Evolutionary conservation across 2,113 vertebrate species (phyloP).

Genomic region (Stomatorhinus ivindoensis): DNA sequence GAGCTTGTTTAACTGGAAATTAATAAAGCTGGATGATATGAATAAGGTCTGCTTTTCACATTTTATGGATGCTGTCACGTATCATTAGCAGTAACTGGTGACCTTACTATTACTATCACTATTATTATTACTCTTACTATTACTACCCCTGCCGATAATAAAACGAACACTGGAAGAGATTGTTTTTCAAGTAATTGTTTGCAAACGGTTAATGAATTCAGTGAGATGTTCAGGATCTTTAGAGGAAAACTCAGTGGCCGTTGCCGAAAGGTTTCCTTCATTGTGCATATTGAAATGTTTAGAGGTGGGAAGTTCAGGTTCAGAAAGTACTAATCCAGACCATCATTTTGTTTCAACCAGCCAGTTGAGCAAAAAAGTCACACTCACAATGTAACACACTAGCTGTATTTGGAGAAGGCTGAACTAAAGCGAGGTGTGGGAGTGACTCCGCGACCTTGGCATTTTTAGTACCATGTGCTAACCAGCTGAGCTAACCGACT

Average conservation of each 20-base stretch:
- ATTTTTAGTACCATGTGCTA: background rate
- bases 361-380: background rate
- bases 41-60: background rate
- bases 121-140: background rate
- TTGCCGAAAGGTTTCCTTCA: background rate
- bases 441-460: background rate
- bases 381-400: background rate
- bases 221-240: background rate
- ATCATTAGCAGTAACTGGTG: background rate
- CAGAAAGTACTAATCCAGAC: background rate
- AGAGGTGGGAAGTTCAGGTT: background rate
- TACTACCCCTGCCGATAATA: background rate
- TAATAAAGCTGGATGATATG: background rate
- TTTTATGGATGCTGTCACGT: background rate
- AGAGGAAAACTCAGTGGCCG: background rate
- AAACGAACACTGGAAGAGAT: background rate
- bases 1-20: background rate
- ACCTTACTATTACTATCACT: background rate
- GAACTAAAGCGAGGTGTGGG: background rate
- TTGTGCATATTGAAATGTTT: background rate
- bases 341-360: background rate
- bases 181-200: background rate
- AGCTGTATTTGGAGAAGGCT: background rate
- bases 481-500: background rate
- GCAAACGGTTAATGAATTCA: background rate